Conservation (phyloP, 1,140 invertebrate species). For the Bombus ignitus region DNA sequence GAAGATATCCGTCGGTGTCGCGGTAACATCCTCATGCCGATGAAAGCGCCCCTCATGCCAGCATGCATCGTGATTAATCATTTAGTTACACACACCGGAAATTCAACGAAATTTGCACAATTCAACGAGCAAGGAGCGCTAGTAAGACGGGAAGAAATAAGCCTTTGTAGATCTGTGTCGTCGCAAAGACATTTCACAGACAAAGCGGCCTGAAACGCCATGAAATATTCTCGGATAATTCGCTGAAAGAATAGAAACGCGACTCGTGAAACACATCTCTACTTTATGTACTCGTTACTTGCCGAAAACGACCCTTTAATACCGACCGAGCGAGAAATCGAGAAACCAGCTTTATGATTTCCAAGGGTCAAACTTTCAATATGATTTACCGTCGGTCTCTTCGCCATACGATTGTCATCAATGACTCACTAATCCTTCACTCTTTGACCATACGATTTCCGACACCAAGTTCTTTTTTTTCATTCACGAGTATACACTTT, state of each 20-base stretch:
- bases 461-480: no score
- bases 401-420: no score
- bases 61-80: slow-evolving; percentile 72
- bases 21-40: slow-evolving; percentile 59
- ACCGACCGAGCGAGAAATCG: no score
- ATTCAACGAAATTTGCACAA: slow-evolving; percentile 10
- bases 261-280: neutral
- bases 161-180: neutral
- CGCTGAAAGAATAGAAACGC: neutral
- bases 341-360: no score
- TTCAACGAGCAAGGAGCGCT: no score
- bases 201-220: neutral
- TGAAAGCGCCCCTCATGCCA: slow-evolving; percentile 77
- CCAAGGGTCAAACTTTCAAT: no score
- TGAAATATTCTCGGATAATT: slow-evolving; percentile 7
- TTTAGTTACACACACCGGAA: neutral
- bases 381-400: no score
- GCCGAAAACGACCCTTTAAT: no score
- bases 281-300: neutral
- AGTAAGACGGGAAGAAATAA: neutral
- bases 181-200: neutral
- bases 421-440: no score
- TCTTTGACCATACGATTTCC: no score
- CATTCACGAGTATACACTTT: no score
- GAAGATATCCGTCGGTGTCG: slow-evolving; percentile 48